Base-by-base conservation (phyloP, 2,797 vertebrate genomes). In the Aulostomus chinensis region DNA sequence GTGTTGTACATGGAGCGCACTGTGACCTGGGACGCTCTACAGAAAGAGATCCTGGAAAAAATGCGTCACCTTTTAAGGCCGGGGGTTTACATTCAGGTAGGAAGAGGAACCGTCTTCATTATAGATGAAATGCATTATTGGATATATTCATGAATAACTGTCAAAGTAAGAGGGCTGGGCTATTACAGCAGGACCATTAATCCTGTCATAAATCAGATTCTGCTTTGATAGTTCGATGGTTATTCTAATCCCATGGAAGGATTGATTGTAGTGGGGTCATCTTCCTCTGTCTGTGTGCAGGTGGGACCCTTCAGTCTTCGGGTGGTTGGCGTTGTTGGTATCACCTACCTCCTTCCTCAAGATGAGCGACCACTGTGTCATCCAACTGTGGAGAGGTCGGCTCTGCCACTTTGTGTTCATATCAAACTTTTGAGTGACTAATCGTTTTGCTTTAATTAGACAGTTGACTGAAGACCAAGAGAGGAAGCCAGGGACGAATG, bases 21-120 rank as follows among this genome's bases (percentile, higher is more conserved):
- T 33, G 90, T 96, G 81, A 94, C 94, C 20, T 99, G 97, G 97
- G 96, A 98, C 64, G 76, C 93, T 32, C 90, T 99, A 13, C 97
- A 99, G 84, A 98, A 97, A 75, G 94, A 97, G 39, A 98, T 99
- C 59, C 84, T 99, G 84, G 97, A 98, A 87, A 98, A 98, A 86
- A 99, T 99, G 97, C 94, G 96, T 43, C 95, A 96, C 74, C 93
- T 95, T 31, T 80, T 98, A 78, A 93, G 95, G 43, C 94, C 96
- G 22, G 93, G 96, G 1, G 94, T 94, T 46, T 97, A 94, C 82
- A 81, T 96, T 75, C 96, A 98, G 95, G 96, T 99, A 72, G 64
- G 60, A 56, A 77, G 26, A 15, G 7, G 10, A 32, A 12, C 17
- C 10, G 8, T 15, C 9, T 13, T 25, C 1, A 15, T 41, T 28